Evolutionary conservation across 35 echinoderm and acorn worm species (phyloP), one percentile per base, ranked within the genome.

Genomic region (Patiria miniata): DNA sequence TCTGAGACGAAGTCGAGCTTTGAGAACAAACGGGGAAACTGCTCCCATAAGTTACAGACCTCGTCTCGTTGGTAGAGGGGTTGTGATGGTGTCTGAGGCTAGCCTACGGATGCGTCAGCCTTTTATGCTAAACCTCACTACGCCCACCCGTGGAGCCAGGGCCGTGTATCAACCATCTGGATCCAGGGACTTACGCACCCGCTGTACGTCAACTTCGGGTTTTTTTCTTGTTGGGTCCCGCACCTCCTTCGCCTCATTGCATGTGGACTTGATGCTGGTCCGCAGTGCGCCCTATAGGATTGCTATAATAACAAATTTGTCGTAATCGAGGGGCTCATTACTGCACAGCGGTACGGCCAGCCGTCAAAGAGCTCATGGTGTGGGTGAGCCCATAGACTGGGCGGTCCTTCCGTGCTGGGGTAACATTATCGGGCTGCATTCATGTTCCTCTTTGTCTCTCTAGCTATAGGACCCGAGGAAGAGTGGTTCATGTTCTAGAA

Each of bases 301-400:
- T 82, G 80, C 80, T 82, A 82, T 82, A 82, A 82, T 82, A 82
- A 22, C 80, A 82, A 82, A 82, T 82, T 82, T 82, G 80, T 53
- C 51, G 80, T 82, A 82, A 82, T 82, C 40, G 80, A 53, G 6
- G 28, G 30, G 80, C 51, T 82, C 80, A 82, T 53, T 82, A 73
- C 65, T 23, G 23, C 65, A 23, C 65, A 32, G 65, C 65, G 65
- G 65, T 73, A 23, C 65, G 10, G 65, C 26, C 34, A 14, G 65
- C 26, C 65, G 19, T 34, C 65, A 73, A 73, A 73, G 65, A 73
- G 29, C 65, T 73, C 65, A 73, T 34, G 65, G 65, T 18, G 65
- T 73, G 65, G 65, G 65, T 73, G 65, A 73, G 65, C 65, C 34
- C 65, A 73, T 73, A 22, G 65, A 34, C 65, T 73, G 65, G 65